Evolutionary conservation across 1,140 invertebrate species (phyloP).

Genomic region (Tyrophagus putrescentiae): DNA sequence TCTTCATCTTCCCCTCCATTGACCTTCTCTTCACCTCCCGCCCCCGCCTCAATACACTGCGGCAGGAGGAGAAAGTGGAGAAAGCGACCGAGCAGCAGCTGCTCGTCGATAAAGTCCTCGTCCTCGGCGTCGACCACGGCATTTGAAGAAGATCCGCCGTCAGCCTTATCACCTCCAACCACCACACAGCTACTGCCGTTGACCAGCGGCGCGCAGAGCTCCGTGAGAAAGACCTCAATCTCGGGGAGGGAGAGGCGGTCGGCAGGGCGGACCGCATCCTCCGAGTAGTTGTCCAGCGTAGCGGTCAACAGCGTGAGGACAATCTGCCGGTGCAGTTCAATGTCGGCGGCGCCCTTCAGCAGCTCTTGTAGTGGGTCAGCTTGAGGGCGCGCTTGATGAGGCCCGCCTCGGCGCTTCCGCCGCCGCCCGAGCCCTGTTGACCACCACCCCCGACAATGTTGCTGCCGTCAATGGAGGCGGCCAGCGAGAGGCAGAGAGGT

Average conservation of each 20-base stretch:
- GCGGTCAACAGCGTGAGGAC: slow-evolving; percentile 19
- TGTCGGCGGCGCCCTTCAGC: slow-evolving; percentile 18
- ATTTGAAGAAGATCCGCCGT: slow-evolving; percentile 57
- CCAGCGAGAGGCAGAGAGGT: not conserved
- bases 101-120: slow-evolving; percentile 95
- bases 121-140: slow-evolving; percentile 50
- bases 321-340: slow-evolving; percentile 20
- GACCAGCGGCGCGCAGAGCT: slow-evolving; percentile 22
- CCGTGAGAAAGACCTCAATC: slow-evolving; percentile 20
- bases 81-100: slow-evolving; percentile 71
- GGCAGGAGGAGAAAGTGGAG: slow-evolving; percentile 60
- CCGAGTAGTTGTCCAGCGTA: slow-evolving; percentile 15
- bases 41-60: slow-evolving; percentile 11
- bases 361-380: slow-evolving; percentile 20
- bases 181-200: not conserved
- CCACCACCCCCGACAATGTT: not conserved
- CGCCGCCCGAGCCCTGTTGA: not conserved
- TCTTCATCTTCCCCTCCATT: not conserved
- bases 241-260: slow-evolving; percentile 16
- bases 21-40: not conserved
- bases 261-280: slow-evolving; percentile 12
- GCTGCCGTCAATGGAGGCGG: not conserved
- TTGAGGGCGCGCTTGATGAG: slow-evolving; percentile 24
- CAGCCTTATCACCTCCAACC: not conserved
- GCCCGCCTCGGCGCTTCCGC: not conserved